Conservation (phyloP, 2,888 invertebrate genomes). For the Drosophila pseudotalamancana region DNA sequence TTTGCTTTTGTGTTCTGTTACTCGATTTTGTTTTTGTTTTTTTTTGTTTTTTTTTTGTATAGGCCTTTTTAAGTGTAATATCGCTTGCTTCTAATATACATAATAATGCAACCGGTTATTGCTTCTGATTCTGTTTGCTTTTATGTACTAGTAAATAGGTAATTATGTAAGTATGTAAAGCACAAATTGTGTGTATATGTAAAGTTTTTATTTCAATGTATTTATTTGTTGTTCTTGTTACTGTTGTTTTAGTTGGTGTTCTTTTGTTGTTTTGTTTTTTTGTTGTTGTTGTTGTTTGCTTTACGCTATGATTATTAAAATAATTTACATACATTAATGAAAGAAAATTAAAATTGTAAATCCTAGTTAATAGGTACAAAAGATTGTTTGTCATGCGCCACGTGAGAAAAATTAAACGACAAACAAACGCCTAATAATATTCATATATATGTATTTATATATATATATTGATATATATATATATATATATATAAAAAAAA, state of each 20-base stretch:
- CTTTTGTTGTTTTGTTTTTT: no score
- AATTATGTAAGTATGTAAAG: slow-evolving; percentile 51
- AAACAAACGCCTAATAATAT: slow-evolving; percentile 37
- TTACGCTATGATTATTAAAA: slow-evolving; percentile 47
- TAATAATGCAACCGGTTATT: slow-evolving; percentile 23
- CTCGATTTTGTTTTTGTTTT: not conserved
- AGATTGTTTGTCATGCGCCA: slow-evolving; percentile 51
- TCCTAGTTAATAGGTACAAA: slow-evolving; percentile 56
- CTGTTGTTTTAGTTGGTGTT: slow-evolving; percentile 31
- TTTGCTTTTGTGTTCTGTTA: not conserved
- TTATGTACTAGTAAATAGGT: slow-evolving; percentile 17
- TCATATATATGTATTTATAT: slow-evolving; percentile 22
- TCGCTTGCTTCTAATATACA: slow-evolving; percentile 26
- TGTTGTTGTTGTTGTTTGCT: slow-evolving; percentile 29
- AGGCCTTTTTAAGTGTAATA: slow-evolving; percentile 8
- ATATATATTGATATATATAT: slow-evolving; percentile 9
- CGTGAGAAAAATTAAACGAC: slow-evolving; percentile 31
- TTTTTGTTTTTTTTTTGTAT: slow-evolving; percentile 11
- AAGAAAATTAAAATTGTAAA: slow-evolving; percentile 38
- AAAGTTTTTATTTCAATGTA: slow-evolving; percentile 27
- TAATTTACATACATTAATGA: slow-evolving; percentile 57
- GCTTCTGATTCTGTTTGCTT: slow-evolving; percentile 12
- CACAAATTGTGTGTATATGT: slow-evolving; percentile 54
- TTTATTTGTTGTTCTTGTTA: slow-evolving; percentile 27
- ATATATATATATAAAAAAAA: slow-evolving; percentile 20